A percentile compares a stretch with the other conserved stretches of the same genome.
phyloP scores from a whole-genome alignment of 2,113 vertebrate genomes.

The Calonectris borealis region DNA sequence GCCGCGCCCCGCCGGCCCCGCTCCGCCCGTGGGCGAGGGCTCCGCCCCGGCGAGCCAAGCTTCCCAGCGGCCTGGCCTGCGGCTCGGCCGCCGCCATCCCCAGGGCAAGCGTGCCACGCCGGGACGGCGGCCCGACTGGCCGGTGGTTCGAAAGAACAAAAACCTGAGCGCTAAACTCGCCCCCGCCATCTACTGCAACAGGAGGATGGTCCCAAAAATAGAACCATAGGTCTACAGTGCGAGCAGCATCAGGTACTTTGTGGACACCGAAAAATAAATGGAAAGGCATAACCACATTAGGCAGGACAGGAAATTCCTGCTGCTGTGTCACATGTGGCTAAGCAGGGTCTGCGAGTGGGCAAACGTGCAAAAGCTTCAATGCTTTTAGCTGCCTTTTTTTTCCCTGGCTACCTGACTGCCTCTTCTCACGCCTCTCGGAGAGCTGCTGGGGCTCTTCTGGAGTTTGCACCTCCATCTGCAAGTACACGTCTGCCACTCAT shows the following conservation, averaged over 20 bases:
- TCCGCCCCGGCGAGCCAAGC: neutral
- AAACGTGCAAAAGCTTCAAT: neutral
- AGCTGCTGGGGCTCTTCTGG: neutral
- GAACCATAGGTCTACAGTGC: accelerated
- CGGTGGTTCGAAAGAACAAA: neutral
- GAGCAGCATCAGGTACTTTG: accelerated
- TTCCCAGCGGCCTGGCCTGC: neutral
- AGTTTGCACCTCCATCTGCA: neutral
- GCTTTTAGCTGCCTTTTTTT: neutral
- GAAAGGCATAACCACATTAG: neutral
- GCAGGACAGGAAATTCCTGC: neutral
- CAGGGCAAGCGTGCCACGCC: too few species aligned
- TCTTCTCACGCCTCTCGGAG: neutral
- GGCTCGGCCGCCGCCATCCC: neutral
- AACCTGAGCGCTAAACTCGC: accelerated
- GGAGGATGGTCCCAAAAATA: neutral
- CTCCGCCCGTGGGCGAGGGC: too few species aligned
- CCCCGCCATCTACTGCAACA: neutral
- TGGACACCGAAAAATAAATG: neutral
- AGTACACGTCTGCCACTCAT: neutral
- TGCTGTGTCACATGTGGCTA: neutral
- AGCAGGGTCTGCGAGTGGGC: neutral
- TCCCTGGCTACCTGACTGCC: neutral
- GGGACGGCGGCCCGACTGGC: neutral
- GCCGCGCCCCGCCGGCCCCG: too few species aligned